These are phyloP conservation scores for Meandrina meandrites DNA, from an alignment of 92 coral and sea anemone species.

Conservation along the genomic window DNA sequence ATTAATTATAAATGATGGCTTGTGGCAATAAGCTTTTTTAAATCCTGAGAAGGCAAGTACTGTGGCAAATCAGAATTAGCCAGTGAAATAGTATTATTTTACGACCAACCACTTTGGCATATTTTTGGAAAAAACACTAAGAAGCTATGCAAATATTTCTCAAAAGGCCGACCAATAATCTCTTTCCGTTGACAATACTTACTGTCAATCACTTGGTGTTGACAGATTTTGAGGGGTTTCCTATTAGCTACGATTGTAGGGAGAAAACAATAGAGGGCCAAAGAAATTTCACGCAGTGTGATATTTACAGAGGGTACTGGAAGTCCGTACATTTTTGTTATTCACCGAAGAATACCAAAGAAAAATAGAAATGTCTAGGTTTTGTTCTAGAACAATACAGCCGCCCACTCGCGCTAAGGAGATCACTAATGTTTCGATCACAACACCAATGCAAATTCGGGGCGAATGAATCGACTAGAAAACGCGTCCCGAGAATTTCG, in stretches of 20 bases:
- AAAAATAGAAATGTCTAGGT: slow-evolving; percentile 20
- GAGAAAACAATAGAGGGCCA: slow-evolving; percentile 25
- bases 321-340: slow-evolving; percentile 30
- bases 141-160: slow-evolving; percentile 9
- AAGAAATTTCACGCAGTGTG: slow-evolving; percentile 32
- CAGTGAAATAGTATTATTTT: background rate
- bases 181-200: slow-evolving; percentile 18
- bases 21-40: background rate
- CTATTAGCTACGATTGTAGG: slow-evolving; percentile 39
- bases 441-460: slow-evolving; percentile 39
- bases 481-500: background rate
- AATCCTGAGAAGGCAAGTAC: background rate
- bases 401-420: slow-evolving; percentile 31
- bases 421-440: slow-evolving; percentile 22
- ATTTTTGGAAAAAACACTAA: slow-evolving; percentile 7
- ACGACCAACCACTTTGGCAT: background rate
- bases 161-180: slow-evolving; percentile 14
- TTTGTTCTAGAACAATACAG: slow-evolving; percentile 45
- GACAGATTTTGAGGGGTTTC: slow-evolving; percentile 81
- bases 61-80: slow-evolving; percentile 12
- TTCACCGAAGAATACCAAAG: slow-evolving; percentile 25
- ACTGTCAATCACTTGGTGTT: slow-evolving; percentile 65
- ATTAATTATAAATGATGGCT: slow-evolving; percentile 15
- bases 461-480: background rate
- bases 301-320: slow-evolving; percentile 29